Percentiles rank a stretch among this genome's conserved stretches.
phyloP scores from a whole-genome alignment of 2,888 invertebrate species.

The Phanerotoma sp. region DNA sequence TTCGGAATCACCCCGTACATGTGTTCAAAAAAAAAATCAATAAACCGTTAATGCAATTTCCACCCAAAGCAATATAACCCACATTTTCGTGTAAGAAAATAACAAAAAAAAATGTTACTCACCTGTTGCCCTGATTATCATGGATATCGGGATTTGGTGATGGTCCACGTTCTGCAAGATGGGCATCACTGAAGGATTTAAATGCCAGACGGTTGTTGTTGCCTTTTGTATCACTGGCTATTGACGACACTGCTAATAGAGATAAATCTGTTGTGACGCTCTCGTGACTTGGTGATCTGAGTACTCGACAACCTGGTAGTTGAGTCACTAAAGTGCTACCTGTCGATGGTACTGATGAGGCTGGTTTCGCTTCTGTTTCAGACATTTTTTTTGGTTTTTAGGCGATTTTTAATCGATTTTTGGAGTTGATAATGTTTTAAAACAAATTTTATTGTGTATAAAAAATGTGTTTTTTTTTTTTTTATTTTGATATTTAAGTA shows the following conservation, averaged over 20 bases:
- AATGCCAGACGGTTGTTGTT: constrained; percentile 58
- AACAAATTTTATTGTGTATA: neutral
- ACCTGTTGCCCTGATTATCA: constrained; percentile 51
- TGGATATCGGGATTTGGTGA: constrained; percentile 72
- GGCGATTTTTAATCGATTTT: too few species aligned
- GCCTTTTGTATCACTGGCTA: constrained; percentile 61
- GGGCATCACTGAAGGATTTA: constrained; percentile 59
- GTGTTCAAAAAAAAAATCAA: too few species aligned
- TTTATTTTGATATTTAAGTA: too few species aligned
- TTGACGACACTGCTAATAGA: constrained; percentile 74
- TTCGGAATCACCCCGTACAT: too few species aligned
- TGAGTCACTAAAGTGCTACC: constrained; percentile 45
- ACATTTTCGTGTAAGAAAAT: too few species aligned
- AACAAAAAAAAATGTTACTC: constrained; percentile 22
- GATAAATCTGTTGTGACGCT: constrained; percentile 82
- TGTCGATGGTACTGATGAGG: constrained; percentile 40
- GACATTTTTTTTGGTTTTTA: constrained; percentile 46
- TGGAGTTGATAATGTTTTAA: neutral
- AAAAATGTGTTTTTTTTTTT: too few species aligned
- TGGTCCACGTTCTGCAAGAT: constrained; percentile 63
- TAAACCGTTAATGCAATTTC: too few species aligned
- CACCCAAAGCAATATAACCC: too few species aligned
- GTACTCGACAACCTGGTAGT: constrained; percentile 64
- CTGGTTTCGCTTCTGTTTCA: constrained; percentile 44
- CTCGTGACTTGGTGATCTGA: constrained; percentile 80